Evolutionary conservation across 1,140 invertebrate species (phyloP).

Genomic region (Eumeta japonica): DNA sequence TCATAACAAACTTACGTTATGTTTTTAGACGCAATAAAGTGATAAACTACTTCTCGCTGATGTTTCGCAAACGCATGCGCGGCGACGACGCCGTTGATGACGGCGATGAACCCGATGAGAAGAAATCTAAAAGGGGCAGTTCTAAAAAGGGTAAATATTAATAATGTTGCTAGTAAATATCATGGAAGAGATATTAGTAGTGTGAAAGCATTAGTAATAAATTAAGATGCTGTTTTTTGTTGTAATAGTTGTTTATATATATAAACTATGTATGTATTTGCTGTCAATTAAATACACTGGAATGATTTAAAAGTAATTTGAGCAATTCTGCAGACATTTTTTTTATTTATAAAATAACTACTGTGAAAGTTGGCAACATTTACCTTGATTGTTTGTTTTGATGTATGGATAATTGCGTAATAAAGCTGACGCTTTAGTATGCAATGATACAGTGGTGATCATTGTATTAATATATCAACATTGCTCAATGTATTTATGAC

Average conservation of each 20-base stretch:
- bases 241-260: not conserved
- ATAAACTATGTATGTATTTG: not conserved
- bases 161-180: not conserved
- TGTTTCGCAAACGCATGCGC: constrained; percentile 83
- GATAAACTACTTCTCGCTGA: constrained; percentile 92
- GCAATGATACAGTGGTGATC: no score
- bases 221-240: no score
- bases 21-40: constrained; percentile 83
- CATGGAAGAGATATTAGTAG: constrained; percentile 5
- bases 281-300: no score
- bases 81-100: constrained; percentile 79
- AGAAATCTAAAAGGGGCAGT: constrained; percentile 58
- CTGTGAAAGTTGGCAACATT: no score
- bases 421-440: no score
- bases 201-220: not conserved
- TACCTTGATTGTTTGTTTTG: no score
- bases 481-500: no score
- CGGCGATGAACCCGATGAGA: constrained; percentile 73
- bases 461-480: no score
- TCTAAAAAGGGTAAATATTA: constrained; percentile 42
- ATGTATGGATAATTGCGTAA: no score
- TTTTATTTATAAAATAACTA: no score
- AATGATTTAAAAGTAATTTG: no score
- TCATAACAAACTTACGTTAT: not conserved
- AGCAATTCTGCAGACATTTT: no score